Base-by-base conservation (phyloP, 37 sponge, comb jelly and placozoan species). In the Spongia lamella region DNA sequence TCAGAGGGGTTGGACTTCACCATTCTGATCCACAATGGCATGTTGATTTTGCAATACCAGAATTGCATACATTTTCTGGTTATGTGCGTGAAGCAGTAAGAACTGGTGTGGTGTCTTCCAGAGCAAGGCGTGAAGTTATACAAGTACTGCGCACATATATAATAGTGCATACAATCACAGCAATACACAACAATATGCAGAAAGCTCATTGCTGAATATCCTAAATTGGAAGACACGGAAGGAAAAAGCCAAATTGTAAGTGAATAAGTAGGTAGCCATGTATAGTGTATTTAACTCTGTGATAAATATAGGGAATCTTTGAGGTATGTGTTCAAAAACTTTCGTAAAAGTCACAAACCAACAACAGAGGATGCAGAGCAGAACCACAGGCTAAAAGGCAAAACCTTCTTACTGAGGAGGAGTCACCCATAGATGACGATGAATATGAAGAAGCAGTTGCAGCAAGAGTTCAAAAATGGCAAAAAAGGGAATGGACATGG, bases 251-350 rank as follows among this genome's bases (percentile, higher is more conserved):
- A n/a, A n/a, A n/a, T 35, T 66, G 66, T 66, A 3, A 66, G 66
- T 63, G 22, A 20, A 20, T 3, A 9, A 34, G 7, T 26, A 20
- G 33, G 24, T 60, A 17, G 27, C 9, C 21, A n/a, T 29, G 24
- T 29, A n/a, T 29, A 60, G 9, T n/a, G 21, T 9, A 11, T 11
- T 9, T 26, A 9, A 11, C 21, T 50, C 13, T 40, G 52, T 51
- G 70, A n/a, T n/a, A 53, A 51, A 17, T 69, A 53, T 51, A 69
- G 29, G 53, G 13, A 30, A 13, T 43, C 38, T 21, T 53, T 69
- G 2, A 33, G 70, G 13, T 53, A 69, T n/a, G 22, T 31, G n/a
- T 69, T 69, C 40, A 69, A 69, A 32, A 69, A 69, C 26, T 69
- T 69, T 32, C 51, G 70, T 0, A 69, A 53, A 40, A 33, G 33